These are phyloP conservation scores for Potorous gilbertii DNA, from an alignment of 2,797 vertebrate species.

Conservation along the genomic window DNA sequence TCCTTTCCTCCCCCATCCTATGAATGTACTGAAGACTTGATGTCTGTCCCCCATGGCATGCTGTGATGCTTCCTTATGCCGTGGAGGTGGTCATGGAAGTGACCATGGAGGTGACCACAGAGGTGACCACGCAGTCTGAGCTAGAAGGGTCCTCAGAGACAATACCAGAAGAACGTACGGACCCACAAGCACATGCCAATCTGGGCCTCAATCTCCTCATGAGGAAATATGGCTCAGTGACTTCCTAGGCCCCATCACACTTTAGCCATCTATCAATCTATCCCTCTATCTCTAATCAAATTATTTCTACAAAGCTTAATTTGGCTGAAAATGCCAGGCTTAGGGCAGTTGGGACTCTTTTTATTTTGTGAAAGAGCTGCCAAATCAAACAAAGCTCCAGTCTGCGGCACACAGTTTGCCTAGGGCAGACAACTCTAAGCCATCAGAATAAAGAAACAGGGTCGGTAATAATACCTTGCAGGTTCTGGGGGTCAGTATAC, in stretches of 20 bases:
- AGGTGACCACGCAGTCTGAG: not conserved
- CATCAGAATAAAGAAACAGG: not conserved
- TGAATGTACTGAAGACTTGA: not conserved
- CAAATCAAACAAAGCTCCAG: not conserved
- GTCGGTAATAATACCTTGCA: not conserved
- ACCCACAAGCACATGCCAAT: not conserved
- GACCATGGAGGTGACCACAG: no score
- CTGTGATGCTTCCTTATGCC: no score
- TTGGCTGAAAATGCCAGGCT: not conserved
- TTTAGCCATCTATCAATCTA: not conserved
- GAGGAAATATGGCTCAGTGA: no score
- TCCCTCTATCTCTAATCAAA: not conserved
- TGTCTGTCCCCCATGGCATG: not conserved
- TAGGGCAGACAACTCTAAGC: not conserved
- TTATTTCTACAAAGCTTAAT: not conserved
- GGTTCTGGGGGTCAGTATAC: not conserved
- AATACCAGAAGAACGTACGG: no score
- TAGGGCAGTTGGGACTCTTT: not conserved
- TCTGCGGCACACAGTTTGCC: not conserved
- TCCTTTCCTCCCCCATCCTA: not conserved
- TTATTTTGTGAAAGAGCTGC: not conserved
- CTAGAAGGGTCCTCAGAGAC: not conserved
- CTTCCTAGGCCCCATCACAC: no score
- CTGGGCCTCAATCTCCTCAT: no score
- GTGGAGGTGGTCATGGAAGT: no score